Evolutionary conservation across 2,113 vertebrate genomes (phyloP), one percentile per base, ranked within the genome.

Genomic region (Conger conger): DNA sequence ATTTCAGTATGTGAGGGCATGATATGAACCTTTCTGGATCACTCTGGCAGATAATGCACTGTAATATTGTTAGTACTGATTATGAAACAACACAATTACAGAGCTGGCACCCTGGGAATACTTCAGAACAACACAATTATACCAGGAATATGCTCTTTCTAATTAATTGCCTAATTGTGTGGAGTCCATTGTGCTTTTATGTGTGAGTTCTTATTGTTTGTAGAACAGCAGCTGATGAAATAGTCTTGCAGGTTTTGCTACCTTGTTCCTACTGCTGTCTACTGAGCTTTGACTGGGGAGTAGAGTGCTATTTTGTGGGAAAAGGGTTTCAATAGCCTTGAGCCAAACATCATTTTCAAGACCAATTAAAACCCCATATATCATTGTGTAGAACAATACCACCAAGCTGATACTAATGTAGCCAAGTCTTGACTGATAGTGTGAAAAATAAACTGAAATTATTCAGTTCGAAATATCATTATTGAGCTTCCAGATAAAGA

Each of bases 341-440:
- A 38, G 76, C 76, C 42, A 8, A 40, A 82, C 38, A 60, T 60
- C 76, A 79, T 82, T 79, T 86, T 81, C 50, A 23, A 73, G 81
- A 79, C 53, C 81, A 86, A 86, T 86, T 86, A 86, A 86, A 82
- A 82, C 17, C 76, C 80, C 45, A 81, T 81, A 80, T 60, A 80
- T 57, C 81, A 86, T 63, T 79, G 73, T 83, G 80, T 23, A 79
- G 50, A 82, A 79, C 63, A 86, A 86, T 63, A 36, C 42, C 50
- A 63, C 81, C 37, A 79, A 79, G 54, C 76, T 36, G 73, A 3
- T 30, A 33, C 57, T 79, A 82, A 85, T 79, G 35, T 35, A 63
- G 81, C 81, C n/a, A 76, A 35, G 76, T 16, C 68, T 30, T 20
- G 76, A 42, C 81, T 53, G 73, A 82, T 76, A 82, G 85, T 76